A percentile compares a stretch with the other conserved stretches of the same genome.
phyloP scores from a whole-genome alignment of 2,888 invertebrate species.

The Meloe dianella region DNA sequence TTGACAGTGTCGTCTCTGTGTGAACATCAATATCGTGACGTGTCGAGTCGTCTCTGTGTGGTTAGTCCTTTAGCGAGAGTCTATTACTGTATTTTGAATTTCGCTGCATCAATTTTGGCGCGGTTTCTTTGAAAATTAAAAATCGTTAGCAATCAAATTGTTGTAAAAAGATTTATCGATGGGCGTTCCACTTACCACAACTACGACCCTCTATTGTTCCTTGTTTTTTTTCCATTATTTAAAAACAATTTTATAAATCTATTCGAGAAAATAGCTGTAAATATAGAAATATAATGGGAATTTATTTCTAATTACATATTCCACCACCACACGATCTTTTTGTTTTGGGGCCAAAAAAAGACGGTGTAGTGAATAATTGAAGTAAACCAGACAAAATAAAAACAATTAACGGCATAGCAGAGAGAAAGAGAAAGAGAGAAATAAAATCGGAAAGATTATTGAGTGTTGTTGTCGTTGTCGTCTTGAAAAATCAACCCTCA shows the following conservation, averaged over 20 bases:
- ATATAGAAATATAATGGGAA: neutral
- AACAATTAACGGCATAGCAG: neutral
- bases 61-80: no score
- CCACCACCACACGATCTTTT: neutral
- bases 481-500: neutral
- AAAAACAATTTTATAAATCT: neutral
- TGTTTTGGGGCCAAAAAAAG: neutral
- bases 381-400: neutral
- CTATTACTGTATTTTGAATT: no score
- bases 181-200: neutral
- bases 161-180: neutral
- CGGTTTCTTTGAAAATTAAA: no score
- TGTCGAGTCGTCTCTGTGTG: no score
- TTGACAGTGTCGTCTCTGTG: no score
- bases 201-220: neutral
- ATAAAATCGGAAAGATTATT: neutral
- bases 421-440: neutral
- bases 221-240: neutral
- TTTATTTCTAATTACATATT: neutral
- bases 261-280: no score
- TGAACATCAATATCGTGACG: no score
- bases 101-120: no score
- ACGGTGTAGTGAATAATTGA: neutral
- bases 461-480: constrained; percentile 1
- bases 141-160: no score